Base-by-base conservation (phyloP, 2,888 invertebrate species). In the Tenthredo scrophulariae region DNA sequence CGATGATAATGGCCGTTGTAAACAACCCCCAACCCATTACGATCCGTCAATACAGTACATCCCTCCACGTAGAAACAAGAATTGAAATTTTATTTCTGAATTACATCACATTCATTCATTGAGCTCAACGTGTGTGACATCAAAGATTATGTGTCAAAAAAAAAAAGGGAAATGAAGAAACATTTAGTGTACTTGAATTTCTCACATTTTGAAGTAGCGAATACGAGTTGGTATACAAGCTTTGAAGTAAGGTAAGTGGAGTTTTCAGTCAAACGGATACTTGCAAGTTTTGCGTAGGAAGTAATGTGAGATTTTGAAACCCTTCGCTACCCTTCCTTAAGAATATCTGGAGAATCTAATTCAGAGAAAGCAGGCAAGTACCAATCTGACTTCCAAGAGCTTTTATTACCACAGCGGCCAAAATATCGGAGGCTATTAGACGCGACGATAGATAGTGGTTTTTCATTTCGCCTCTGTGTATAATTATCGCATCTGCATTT, bases 401-500 rank as follows among this genome's bases (percentile, higher is more conserved):
- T 29, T 9, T 50, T 29, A 77, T 33, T 33, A 77, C 50, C 77
- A 29, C 54, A 50, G 50, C 22, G 50, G 15, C 18, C 40, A 9
- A 77, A 54, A 77, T 77, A 77, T 77, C 54, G 54, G 33, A 50
- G 29, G 77, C 74, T 43, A 43, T 43, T 74, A 43, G 67, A 33
- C n/a, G 29, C 15, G 77, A 33, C 15, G 29, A 54, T 15, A 75
- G 26, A 18, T 7, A 18, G 46, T 7, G 37, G 75, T 77, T 50
- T 54, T 77, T 74, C 74, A 43, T 74, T 54, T 26, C 40, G n/a
- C 70, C n/a, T 10, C 54, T 67, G n/a, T 26, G 46, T 77, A 77
- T 29, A 77, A 77, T 77, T 77, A 77, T 77, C 13, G 50, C 77
- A 40, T 77, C 72, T 74, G 40, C 15, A 77, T 77, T 77, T 77